Base-by-base conservation (phyloP, 1,140 invertebrate species). In the Parasteatoda tepidariorum region DNA sequence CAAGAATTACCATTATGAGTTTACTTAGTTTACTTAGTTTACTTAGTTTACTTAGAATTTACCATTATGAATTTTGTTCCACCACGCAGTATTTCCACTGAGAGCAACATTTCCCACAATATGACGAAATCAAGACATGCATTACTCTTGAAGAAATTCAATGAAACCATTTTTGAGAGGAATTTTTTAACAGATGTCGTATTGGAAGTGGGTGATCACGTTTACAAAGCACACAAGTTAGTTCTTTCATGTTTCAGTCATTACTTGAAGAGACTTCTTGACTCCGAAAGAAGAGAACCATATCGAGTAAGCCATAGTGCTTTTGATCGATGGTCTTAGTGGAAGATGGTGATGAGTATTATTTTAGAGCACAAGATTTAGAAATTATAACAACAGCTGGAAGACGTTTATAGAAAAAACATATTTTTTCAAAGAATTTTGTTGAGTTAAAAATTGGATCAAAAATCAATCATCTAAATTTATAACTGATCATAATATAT, bases 231-330 rank as follows among this genome's bases (percentile, higher is more conserved):
- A 9, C 83, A 84, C 74, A 38, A 64, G n/a, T 30, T 74, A 3
- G 64, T 84, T 2, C 33, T 84, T 0, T 33, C 59, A 15, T 78
- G 83, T 31, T 84, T 75, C 54, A 75, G 71, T 38, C 83, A 64
- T 3, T 57, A 59, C 24, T 26, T 84, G 7, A 68, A 48, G 30
- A 76, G 68, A 28, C 34, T 84, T 0, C 5, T 70, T 0, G 31
- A 26, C 22, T 3, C 33, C 3, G 67, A 82, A 3, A 54, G 78
- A 13, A 71, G 57, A 24, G n/a, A n/a, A n/a, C n/a, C n/a, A n/a
- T n/a, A n/a, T n/a, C n/a, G n/a, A n/a, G n/a, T n/a, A n/a, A n/a
- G n/a, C n/a, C n/a, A n/a, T n/a, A n/a, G n/a, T n/a, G n/a, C n/a
- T n/a, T n/a, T n/a, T 48, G 2, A 1, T 13, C 18, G 41, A 48